phyloP scores from a whole-genome alignment of 2,113 vertebrate genomes.

The Pachypanchax playfairii region DNA sequence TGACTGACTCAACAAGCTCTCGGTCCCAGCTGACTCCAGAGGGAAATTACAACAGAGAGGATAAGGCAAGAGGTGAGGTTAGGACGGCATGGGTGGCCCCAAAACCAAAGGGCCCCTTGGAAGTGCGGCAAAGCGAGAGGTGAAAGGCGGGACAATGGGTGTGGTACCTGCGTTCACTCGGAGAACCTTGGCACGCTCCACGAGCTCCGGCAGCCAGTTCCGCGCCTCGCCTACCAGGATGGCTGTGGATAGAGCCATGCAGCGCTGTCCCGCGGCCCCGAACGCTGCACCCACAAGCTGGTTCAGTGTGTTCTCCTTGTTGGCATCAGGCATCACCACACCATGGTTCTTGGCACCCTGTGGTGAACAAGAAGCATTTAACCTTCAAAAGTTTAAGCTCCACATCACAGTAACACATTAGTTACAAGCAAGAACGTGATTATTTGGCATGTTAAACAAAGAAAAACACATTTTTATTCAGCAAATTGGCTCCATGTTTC shows the following conservation, averaged over 20 bases:
- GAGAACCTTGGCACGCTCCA: constrained; percentile 89
- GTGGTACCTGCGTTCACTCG: constrained; percentile 89
- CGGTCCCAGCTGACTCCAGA: constrained; percentile 57
- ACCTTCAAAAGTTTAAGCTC: constrained; percentile 39
- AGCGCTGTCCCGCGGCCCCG: constrained; percentile 95
- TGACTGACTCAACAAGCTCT: constrained; percentile 67
- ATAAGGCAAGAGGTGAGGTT: constrained; percentile 67
- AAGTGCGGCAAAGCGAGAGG: constrained; percentile 17
- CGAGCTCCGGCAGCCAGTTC: constrained; percentile 92
- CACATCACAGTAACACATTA: constrained; percentile 35
- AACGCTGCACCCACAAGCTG: constrained; percentile 96
- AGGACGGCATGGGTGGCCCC: constrained; percentile 74
- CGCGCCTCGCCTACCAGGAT: constrained; percentile 90
- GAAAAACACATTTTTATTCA: constrained; percentile 3
- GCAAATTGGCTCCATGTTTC: constrained; percentile 13
- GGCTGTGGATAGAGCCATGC: constrained; percentile 97
- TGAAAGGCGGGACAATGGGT: constrained; percentile 23
- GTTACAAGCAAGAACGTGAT: constrained; percentile 27
- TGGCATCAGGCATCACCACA: constrained; percentile 97
- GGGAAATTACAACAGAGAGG: constrained; percentile 59
- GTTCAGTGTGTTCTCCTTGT: constrained; percentile 97
- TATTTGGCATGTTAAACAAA: constrained; percentile 24
- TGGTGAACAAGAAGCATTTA: constrained; percentile 52
- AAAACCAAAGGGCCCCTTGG: constrained; percentile 26
- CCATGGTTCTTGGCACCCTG: constrained; percentile 98